These are phyloP conservation scores for Chrysopilus asiliformis DNA, from an alignment of 2,888 invertebrate genomes.

Conservation along the genomic window DNA sequence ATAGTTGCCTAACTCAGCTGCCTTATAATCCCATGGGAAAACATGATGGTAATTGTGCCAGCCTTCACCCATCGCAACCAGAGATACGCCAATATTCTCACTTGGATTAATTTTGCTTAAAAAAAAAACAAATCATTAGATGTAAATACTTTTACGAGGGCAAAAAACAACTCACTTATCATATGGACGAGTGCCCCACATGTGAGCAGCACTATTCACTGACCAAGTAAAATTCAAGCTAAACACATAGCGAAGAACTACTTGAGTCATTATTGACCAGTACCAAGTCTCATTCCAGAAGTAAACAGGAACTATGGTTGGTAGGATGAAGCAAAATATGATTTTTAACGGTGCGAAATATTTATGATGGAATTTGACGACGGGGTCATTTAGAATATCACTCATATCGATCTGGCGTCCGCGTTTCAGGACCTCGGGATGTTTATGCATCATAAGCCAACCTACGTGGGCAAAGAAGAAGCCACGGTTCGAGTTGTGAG, in stretches of 20 bases:
- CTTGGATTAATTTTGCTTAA: slow-evolving; percentile 60
- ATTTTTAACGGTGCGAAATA: slow-evolving; percentile 54
- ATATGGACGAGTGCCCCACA: slow-evolving; percentile 59
- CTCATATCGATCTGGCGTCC: slow-evolving; percentile 71
- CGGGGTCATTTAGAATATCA: slow-evolving; percentile 63
- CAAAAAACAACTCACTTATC: slow-evolving; percentile 45
- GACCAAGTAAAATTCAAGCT: slow-evolving; percentile 78
- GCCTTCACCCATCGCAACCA: slow-evolving; percentile 69
- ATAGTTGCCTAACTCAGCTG: slow-evolving; percentile 65
- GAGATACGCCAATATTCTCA: slow-evolving; percentile 60
- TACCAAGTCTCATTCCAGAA: slow-evolving; percentile 56
- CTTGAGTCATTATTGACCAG: slow-evolving; percentile 52
- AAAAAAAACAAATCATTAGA: slow-evolving; percentile 8
- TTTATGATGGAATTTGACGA: slow-evolving; percentile 63
- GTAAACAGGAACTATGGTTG: slow-evolving; percentile 53
- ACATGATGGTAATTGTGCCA: slow-evolving; percentile 94
- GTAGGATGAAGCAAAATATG: slow-evolving; percentile 56
- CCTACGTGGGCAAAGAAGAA: slow-evolving; percentile 90
- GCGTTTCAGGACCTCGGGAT: slow-evolving; percentile 65
- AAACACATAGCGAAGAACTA: slow-evolving; percentile 55
- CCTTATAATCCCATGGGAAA: slow-evolving; percentile 88
- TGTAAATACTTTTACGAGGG: neutral
- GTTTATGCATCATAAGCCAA: slow-evolving; percentile 83
- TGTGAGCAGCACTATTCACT: slow-evolving; percentile 79
- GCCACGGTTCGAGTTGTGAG: slow-evolving; percentile 66